Percentiles rank a stretch among this genome's conserved stretches.
phyloP scores from a whole-genome alignment of 2,113 vertebrate genomes.

The Mesitornis unicolor region DNA sequence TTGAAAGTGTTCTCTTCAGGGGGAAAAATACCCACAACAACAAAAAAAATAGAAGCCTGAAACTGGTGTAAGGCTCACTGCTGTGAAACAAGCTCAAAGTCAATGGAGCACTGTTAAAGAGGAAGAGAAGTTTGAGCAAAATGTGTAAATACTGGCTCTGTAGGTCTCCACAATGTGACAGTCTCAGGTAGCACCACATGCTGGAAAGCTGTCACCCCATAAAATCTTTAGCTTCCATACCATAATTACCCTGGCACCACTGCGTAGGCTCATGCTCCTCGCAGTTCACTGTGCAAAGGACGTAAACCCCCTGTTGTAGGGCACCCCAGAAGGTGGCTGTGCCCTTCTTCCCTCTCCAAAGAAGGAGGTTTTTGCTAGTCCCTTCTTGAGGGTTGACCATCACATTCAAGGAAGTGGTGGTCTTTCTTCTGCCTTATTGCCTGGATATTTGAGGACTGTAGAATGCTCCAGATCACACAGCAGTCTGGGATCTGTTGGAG shows the following conservation, averaged over 20 bases:
- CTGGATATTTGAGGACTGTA: not conserved
- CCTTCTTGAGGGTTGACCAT: not conserved
- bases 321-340: not conserved
- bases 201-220: not conserved
- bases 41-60: not conserved
- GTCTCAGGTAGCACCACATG: not conserved
- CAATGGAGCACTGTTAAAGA: not conserved
- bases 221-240: not conserved
- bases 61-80: not conserved
- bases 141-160: not conserved
- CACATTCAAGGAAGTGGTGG: not conserved
- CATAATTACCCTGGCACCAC: accelerated
- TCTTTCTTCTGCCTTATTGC: not conserved
- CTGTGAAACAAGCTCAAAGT: not conserved
- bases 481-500: no score
- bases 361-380: not conserved
- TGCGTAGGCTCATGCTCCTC: not conserved
- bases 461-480: not conserved
- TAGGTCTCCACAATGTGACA: not conserved
- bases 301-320: accelerated
- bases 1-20: not conserved
- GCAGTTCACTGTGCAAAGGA: not conserved
- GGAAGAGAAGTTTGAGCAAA: not conserved
- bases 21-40: no score
- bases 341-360: not conserved